Evolutionary conservation across 2,113 vertebrate species (phyloP).

Genomic region (Lates calcarifer): DNA sequence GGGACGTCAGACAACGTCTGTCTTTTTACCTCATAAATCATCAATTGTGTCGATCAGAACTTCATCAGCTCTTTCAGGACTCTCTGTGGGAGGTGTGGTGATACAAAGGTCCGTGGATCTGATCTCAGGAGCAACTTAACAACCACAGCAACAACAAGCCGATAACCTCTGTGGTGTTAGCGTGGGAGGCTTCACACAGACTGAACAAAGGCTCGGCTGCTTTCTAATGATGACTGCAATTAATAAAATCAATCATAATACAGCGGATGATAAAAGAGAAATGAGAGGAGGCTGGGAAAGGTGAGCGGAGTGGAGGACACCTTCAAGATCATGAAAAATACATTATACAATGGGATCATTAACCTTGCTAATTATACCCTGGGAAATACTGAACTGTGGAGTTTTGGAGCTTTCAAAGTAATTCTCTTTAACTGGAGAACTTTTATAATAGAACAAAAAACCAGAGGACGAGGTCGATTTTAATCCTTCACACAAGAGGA

Average conservation of each 20-base stretch:
- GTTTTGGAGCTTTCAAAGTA: slow-evolving; percentile 1
- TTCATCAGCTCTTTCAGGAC: neutral
- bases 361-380: slow-evolving; percentile 40
- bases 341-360: slow-evolving; percentile 57
- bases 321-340: slow-evolving; percentile 43
- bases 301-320: slow-evolving; percentile 34
- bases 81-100: neutral
- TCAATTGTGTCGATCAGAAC: neutral
- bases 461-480: neutral
- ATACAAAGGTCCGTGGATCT: neutral
- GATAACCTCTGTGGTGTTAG: neutral
- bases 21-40: neutral
- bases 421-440: slow-evolving; percentile 4
- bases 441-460: neutral
- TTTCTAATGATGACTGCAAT: slow-evolving; percentile 2
- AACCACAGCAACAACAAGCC: neutral
- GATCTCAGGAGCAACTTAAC: neutral
- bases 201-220: slow-evolving; percentile 11
- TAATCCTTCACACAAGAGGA: slow-evolving; percentile 1
- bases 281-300: slow-evolving; percentile 5
- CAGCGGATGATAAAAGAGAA: slow-evolving; percentile 5
- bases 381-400: slow-evolving; percentile 23
- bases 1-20: neutral
- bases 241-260: neutral
- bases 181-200: neutral